These are phyloP conservation scores for Nasonia oneida DNA, from an alignment of 2,888 invertebrate species.

Conservation along the genomic window DNA sequence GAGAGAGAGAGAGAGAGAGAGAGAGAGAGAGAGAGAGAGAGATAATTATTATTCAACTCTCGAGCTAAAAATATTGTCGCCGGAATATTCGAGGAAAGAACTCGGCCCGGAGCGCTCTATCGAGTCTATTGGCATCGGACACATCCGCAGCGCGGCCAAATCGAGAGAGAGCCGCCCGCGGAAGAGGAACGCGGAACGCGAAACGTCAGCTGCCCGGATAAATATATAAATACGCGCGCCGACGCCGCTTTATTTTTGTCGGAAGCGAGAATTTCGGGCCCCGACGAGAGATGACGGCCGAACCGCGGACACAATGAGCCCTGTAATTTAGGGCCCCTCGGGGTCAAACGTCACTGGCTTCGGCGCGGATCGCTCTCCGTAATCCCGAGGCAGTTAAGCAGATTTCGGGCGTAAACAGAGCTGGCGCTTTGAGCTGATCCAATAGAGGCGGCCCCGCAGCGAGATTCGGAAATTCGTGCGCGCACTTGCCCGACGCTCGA, in stretches of 20 bases:
- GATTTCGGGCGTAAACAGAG: too few species aligned
- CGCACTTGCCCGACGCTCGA: not conserved
- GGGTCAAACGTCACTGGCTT: too few species aligned
- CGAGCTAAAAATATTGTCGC: not conserved
- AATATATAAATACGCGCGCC: conserved; percentile 56
- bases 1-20: too few species aligned
- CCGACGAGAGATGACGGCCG: too few species aligned
- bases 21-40: not conserved
- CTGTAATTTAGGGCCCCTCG: too few species aligned
- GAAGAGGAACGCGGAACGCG: conserved; percentile 60
- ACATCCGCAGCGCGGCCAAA: conserved; percentile 53
- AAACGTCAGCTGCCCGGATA: conserved; percentile 49
- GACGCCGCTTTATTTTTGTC: conserved; percentile 51
- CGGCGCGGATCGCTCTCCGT: too few species aligned
- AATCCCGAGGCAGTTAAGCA: too few species aligned
- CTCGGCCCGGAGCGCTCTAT: conserved; percentile 37
- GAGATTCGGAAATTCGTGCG: too few species aligned
- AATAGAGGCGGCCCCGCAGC: not conserved
- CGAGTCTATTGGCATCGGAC: conserved; percentile 16
- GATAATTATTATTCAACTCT: conserved; percentile 11
- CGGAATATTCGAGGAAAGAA: not conserved
- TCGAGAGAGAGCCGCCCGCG: conserved; percentile 56
- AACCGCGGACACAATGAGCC: too few species aligned
- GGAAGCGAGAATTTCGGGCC: conserved; percentile 42
- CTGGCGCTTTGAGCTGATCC: conserved; percentile 3